Evolutionary conservation across 2,888 invertebrate genomes (phyloP), one percentile per base, ranked within the genome.

Genomic region (Oscheius sp.): DNA sequence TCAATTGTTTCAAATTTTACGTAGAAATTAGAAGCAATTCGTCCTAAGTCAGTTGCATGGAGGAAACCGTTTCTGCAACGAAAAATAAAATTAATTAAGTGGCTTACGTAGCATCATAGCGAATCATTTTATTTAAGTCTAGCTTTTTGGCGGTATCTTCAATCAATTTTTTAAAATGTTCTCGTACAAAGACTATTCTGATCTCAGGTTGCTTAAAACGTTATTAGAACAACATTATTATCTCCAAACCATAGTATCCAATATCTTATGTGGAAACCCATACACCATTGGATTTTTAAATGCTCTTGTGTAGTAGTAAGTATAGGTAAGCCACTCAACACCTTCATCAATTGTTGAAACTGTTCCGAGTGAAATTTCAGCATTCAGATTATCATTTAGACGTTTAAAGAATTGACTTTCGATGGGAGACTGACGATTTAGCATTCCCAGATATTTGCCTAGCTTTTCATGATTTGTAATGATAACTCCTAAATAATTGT

Each of bases 1-100:
- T 95, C 93, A 81, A 98, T 93, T 0, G 97, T 97, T 81, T 94
- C 94, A 86, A 93, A 93, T 75, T 95, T 96, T 72, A 99, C 93
- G 88, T 99, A 99, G 89, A 92, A 98, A 87, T 96, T 94, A 86
- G 96, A 96, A 0, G 98, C 96, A 15, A 95, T 97, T 66, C 98
- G 91, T 0, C 98, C 98, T 75, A 96, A 89, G 88, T 97, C 95
- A 65, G 89, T 89, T 2, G 89, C 69, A 46, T 74, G 72, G 27
- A 86, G 50, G 68, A 74, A 85, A 39, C 78, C 79, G 27, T 84
- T 83, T 33, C 83, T 84, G 69, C 39, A 82, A 58, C 1, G 12
- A 15, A 48, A 50, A 31, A 10, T 31, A 34, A 50, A 15, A 45
- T 15, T 15, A 70, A 73, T 17, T 25, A 33, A 3, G 34, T 33